A percentile compares a stretch with the other conserved stretches of the same genome.
phyloP scores from a whole-genome alignment of 2,797 vertebrate genomes.

The Sorex maritimensis region DNA sequence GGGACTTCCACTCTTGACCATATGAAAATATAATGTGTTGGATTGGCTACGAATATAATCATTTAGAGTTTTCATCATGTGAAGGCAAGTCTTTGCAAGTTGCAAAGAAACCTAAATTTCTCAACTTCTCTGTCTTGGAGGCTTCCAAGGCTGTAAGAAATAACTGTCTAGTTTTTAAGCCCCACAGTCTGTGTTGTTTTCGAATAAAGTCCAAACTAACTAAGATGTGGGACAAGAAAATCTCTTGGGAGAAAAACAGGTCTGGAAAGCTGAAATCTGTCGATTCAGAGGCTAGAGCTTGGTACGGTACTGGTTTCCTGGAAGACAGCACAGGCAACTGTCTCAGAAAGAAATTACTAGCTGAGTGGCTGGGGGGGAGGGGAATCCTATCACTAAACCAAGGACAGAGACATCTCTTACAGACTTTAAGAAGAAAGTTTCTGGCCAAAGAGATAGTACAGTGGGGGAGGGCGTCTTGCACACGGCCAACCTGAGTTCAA shows the following conservation, averaged over 20 bases:
- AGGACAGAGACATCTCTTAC: neutral
- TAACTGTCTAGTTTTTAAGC: neutral
- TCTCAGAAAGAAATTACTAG: neutral
- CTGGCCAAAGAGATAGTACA: neutral
- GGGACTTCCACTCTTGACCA: neutral
- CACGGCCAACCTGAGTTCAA: no score
- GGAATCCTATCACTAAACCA: neutral
- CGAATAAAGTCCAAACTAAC: neutral
- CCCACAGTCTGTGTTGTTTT: neutral
- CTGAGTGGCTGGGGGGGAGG: neutral
- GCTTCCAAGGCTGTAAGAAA: neutral
- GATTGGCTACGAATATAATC: no score
- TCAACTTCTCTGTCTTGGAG: neutral
- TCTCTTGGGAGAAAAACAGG: accelerated
- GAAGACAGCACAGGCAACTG: neutral
- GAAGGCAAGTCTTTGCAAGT: neutral
- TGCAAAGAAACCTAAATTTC: neutral
- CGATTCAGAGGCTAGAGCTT: constrained; percentile 1
- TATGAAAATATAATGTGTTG: neutral
- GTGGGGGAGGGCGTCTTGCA: no score
- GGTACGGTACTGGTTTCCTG: neutral
- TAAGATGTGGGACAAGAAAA: neutral
- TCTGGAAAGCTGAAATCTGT: neutral
- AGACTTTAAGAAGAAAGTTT: neutral
- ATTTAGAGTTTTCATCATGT: neutral